Evolutionary conservation across 2,888 invertebrate species (phyloP).

Genomic region (Drosophila infuscata): DNA sequence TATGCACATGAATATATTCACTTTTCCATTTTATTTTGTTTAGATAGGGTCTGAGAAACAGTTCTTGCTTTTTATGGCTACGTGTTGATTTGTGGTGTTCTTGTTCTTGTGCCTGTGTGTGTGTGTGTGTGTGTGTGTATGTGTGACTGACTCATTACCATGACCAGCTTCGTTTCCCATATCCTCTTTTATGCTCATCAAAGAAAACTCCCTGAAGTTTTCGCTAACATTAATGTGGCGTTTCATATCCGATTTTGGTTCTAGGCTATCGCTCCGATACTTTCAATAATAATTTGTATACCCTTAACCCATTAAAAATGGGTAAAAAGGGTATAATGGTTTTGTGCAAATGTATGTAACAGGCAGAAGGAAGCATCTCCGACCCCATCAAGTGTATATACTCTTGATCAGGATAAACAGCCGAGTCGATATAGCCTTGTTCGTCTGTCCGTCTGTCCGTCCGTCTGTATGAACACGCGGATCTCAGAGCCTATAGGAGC

Average conservation of each 20-base stretch:
- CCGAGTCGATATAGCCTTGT: too few species aligned
- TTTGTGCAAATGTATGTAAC: too few species aligned
- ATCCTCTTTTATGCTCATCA: constrained; percentile 41
- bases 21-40: constrained; percentile 2
- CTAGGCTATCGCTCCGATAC: too few species aligned
- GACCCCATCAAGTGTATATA: too few species aligned
- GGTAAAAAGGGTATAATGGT: too few species aligned
- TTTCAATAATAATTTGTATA: too few species aligned
- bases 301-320: too few species aligned
- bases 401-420: too few species aligned
- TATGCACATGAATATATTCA: background rate
- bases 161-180: constrained; percentile 50
- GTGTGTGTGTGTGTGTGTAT: constrained; percentile 15
- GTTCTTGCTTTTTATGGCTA: constrained; percentile 41
- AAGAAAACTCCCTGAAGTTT: constrained; percentile 20
- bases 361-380: too few species aligned
- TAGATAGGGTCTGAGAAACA: constrained; percentile 29
- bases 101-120: constrained; percentile 16
- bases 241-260: constrained; percentile 52
- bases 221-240: constrained; percentile 38
- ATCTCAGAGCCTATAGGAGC: too few species aligned
- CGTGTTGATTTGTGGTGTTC: constrained; percentile 66
- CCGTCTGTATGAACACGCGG: too few species aligned
- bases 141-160: constrained; percentile 37
- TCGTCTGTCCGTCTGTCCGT: too few species aligned